phyloP scores from a whole-genome alignment of 2,797 vertebrate species.

The Naso thynnoides region DNA sequence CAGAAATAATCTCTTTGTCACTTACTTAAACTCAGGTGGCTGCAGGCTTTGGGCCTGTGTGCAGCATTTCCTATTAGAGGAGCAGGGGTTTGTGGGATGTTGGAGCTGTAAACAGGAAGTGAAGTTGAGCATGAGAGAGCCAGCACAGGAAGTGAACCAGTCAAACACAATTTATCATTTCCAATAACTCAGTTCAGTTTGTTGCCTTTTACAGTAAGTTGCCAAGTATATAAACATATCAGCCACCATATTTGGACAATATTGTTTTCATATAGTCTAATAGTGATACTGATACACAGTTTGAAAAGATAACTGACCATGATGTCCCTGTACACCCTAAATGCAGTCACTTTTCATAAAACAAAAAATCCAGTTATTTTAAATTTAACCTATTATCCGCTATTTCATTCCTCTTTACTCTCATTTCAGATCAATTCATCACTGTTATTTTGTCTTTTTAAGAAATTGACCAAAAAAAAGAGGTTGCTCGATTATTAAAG shows the following conservation, averaged over 20 bases:
- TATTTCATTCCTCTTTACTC: no score
- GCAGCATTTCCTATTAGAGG: slow-evolving; percentile 52
- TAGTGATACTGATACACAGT: neutral
- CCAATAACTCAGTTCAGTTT: slow-evolving; percentile 51
- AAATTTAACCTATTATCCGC: neutral
- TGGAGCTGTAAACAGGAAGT: slow-evolving; percentile 74
- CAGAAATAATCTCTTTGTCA: neutral
- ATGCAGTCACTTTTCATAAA: neutral
- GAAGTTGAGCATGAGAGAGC: slow-evolving; percentile 41
- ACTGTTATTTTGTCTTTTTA: neutral
- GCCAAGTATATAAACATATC: slow-evolving; percentile 10
- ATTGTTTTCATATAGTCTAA: neutral
- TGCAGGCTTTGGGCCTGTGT: slow-evolving; percentile 7
- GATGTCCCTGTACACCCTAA: neutral
- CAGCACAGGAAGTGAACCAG: slow-evolving; percentile 64
- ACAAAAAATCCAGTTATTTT: neutral
- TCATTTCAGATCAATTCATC: neutral
- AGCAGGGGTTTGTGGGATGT: slow-evolving; percentile 56
- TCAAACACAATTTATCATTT: slow-evolving; percentile 64
- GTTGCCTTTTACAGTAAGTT: slow-evolving; percentile 44
- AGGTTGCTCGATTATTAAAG: no score
- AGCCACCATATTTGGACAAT: neutral
- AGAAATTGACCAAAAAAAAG: neutral
- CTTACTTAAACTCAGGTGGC: slow-evolving; percentile 8
- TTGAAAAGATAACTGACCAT: neutral